phyloP scores from a whole-genome alignment of 1,140 invertebrate genomes.

The Cherax destructor region DNA sequence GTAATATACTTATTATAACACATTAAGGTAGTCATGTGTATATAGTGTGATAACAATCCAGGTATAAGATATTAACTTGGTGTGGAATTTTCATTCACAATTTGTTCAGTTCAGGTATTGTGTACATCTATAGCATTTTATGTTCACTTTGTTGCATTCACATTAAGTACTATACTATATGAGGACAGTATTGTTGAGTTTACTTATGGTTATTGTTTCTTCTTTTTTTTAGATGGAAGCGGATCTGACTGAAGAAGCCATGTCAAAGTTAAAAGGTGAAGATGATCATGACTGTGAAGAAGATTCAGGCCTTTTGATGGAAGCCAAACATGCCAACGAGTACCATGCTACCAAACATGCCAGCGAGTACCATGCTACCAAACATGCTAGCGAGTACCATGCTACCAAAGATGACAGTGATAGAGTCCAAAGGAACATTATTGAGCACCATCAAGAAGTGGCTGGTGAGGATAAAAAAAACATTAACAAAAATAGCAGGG shows the following conservation, averaged over 20 bases:
- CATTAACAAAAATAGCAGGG: conserved; percentile 11
- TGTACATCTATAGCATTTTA: neutral
- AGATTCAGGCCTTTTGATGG: neutral
- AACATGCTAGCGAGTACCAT: neutral
- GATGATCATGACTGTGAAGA: conserved; percentile 10
- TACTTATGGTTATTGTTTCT: neutral
- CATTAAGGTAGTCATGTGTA: neutral
- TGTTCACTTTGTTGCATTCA: neutral
- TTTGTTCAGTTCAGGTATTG: neutral
- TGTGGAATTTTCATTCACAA: neutral
- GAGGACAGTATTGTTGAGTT: neutral
- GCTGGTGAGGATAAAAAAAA: conserved; percentile 18
- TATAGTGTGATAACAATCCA: neutral
- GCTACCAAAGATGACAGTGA: neutral
- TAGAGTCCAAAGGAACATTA: neutral
- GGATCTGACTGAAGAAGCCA: conserved; percentile 41
- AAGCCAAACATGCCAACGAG: neutral
- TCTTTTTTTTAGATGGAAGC: conserved; percentile 59
- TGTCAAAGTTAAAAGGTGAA: neutral
- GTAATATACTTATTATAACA: too few relatives aligned
- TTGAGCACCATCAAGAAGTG: conserved; percentile 8
- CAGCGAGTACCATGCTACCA: neutral
- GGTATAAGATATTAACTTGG: neutral
- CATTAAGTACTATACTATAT: neutral
- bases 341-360: neutral